These are phyloP conservation scores for Aspidiotus destructor DNA, from an alignment of 2,888 invertebrate genomes.

Conservation along the genomic window DNA sequence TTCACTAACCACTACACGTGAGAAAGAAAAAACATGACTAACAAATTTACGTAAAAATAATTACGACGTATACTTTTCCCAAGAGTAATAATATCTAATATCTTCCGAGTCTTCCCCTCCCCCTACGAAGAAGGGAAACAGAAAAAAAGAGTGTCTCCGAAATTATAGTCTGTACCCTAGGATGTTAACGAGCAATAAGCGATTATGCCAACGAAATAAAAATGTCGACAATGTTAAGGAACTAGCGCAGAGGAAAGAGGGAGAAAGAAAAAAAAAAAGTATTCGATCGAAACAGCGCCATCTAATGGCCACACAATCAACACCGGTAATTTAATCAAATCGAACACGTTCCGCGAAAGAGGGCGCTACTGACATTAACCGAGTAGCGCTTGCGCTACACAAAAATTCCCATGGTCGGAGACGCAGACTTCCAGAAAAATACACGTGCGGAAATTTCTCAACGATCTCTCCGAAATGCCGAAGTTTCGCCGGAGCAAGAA, in stretches of 20 bases:
- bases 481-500: background rate
- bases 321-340: background rate
- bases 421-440: background rate
- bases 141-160: background rate
- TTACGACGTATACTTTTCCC: no score
- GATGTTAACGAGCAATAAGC: slow-evolving; percentile 4
- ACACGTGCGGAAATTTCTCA: background rate
- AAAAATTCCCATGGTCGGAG: background rate
- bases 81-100: no score
- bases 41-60: no score
- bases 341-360: background rate
- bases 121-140: no score
- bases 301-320: background rate
- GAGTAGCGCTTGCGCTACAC: slow-evolving; percentile 2
- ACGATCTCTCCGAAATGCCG: no score
- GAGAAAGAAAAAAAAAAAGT: background rate
- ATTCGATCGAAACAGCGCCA: background rate
- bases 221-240: background rate
- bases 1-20: no score
- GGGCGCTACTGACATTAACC: background rate
- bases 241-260: background rate
- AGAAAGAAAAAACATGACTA: no score
- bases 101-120: no score
- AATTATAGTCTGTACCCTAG: background rate
- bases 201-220: background rate